These are phyloP conservation scores for Ochropacha duplaris DNA, from an alignment of 2,888 invertebrate genomes.

Conservation along the genomic window DNA sequence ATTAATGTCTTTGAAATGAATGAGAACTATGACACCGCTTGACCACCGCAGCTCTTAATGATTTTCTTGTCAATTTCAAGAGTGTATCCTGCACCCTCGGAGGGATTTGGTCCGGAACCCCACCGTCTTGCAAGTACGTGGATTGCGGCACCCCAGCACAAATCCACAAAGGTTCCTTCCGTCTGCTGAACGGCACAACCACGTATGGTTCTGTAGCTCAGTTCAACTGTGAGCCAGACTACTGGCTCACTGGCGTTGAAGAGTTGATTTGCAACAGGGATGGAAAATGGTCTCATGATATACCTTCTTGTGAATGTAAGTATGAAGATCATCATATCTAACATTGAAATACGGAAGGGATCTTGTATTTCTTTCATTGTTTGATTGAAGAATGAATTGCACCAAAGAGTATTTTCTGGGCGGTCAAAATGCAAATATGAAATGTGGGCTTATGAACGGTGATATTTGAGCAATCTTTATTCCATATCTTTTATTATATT, in stretches of 20 bases:
- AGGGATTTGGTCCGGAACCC: conserved; percentile 91
- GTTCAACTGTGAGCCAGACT: conserved; percentile 91
- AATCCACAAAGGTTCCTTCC: conserved; percentile 89
- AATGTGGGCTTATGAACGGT: too few species aligned
- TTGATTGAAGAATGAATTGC: too few species aligned
- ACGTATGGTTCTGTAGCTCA: conserved; percentile 90
- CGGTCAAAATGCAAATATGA: too few species aligned
- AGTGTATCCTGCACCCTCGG: conserved; percentile 92
- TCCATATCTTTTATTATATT: too few species aligned
- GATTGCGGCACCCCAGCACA: conserved; percentile 93
- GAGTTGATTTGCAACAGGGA: conserved; percentile 89
- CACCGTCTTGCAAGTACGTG: conserved; percentile 92
- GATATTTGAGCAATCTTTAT: too few species aligned
- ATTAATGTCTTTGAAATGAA: too few species aligned
- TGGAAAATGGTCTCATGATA: conserved; percentile 93
- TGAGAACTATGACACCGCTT: too few species aligned
- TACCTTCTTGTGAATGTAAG: conserved; percentile 93
- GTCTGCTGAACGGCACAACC: conserved; percentile 89
- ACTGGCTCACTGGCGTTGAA: conserved; percentile 91
- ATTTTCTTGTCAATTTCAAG: conserved; percentile 64
- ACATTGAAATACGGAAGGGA: too few species aligned
- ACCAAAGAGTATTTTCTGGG: too few species aligned
- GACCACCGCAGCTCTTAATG: too few species aligned
- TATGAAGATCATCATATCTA: conserved; percentile 10
- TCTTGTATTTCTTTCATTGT: too few species aligned